Base-by-base conservation (phyloP, 2,888 invertebrate genomes). In the Acrobasis consociella region DNA sequence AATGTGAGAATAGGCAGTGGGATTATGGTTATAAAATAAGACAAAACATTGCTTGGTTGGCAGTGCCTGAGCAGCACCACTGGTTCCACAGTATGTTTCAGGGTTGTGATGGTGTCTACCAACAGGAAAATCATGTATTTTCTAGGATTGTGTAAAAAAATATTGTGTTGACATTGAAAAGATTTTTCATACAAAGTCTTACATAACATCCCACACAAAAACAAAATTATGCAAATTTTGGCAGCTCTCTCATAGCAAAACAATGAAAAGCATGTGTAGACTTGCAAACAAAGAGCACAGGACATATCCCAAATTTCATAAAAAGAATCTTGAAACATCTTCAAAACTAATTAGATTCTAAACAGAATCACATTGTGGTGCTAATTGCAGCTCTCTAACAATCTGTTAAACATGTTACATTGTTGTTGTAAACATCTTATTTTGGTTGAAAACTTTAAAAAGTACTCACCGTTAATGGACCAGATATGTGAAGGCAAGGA, bases 401-500 rank as follows among this genome's bases (percentile, higher is more conserved):
- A 49, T 49, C 8, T 52, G 31, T 52, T 53, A 53, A 22, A 37
- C 53, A 53, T 2, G n/a, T 11, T n/a, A 38, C 53, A 13, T 53
- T 37, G 53, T n/a, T 22, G 52, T 51, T 51, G 50, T 51, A 51
- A 51, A 51, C 50, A 51, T 16, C 22, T 11, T n/a, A 46, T 46
- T 46, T 2, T 46, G n/a, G 5, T 13, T 1, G 13, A 51, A 51
- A 37, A 53, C 31, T 53, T 16, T 31, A 31, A 9, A 42, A n/a
- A 51, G 46, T 17, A 84, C 95, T 95, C 85, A 97, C 97, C 97
- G 88, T 97, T 97, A 78, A 97, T 93, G 74, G 97, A 97, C 97
- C 97, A 97, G 93, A 97, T 97, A 91, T 97, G 97, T 74, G 97
- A 97, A 82, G 97, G 97, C 91, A 97, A 93, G 76, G 97, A 97